Conservation (phyloP, 2,797 vertebrate species). For the Coilia nasus region DNA sequence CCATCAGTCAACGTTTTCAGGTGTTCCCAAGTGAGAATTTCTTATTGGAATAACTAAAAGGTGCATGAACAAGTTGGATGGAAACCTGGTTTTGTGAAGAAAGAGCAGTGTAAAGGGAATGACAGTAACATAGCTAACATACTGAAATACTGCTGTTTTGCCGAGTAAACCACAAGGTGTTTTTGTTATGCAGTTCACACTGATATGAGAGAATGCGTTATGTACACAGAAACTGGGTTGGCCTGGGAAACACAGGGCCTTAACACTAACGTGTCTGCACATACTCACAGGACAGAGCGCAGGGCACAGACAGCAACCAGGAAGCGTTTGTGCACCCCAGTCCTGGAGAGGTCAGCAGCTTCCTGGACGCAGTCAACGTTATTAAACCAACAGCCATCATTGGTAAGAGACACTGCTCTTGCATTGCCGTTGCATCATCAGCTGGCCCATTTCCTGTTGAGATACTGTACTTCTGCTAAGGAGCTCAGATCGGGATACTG, state of each 20-base stretch:
- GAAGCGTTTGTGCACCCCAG: constrained; percentile 83
- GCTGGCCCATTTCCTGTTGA: background rate
- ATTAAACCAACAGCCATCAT: constrained; percentile 91
- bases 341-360: constrained; percentile 80
- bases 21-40: no score
- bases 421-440: background rate
- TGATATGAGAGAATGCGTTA: background rate
- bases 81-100: no score
- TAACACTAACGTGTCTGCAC: background rate
- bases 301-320: constrained; percentile 83
- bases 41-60: no score
- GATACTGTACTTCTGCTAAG: no score
- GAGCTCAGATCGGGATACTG: no score
- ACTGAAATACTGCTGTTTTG: background rate
- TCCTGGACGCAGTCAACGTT: constrained; percentile 90
- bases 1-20: no score
- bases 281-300: constrained; percentile 75
- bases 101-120: background rate
- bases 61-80: no score
- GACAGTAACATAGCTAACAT: background rate
- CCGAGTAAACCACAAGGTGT: background rate
- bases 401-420: constrained; percentile 70
- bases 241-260: background rate
- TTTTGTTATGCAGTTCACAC: background rate
- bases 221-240: background rate